Base-by-base conservation (phyloP, 2,888 invertebrate species). In the Euplexia lucipara region DNA sequence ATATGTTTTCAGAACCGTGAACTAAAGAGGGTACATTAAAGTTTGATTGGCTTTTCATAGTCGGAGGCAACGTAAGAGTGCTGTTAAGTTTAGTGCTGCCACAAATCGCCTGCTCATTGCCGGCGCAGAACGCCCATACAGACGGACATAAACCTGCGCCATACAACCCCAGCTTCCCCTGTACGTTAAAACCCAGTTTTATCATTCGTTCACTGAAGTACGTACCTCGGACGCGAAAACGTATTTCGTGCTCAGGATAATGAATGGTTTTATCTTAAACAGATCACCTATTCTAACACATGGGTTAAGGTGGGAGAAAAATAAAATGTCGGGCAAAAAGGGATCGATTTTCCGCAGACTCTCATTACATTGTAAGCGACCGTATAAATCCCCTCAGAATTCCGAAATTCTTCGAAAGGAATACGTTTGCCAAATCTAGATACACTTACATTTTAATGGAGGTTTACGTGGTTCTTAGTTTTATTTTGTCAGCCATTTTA, bases 1-100 rank as follows among this genome's bases (percentile, higher is more conserved):
- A 78, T 84, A 83, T 78, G 80, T 84, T 85, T 85, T 84, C 83
- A 86, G 81, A 82, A 83, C 83, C 74, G 68, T 70, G 78, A 84
- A 81, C 84, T 87, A 85, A 88, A 84, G 83, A 85, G 85, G 75
- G 78, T 74, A 71, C 88, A 88, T 91, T 91, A 92, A 91, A 91
- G 83, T 92, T 92, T 92, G 91, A 93, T 92, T 91, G 89, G 86
- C 86, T 91, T 91, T 91, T 92, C 92, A 92, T 91, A 91, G 90
- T 86, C 86, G 81, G 80, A 83, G 78, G 86, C 85, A 84, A 73
- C 84, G 83, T 88, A 86, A 88, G 86, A 85, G 86, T 81, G 83
- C 84, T 87, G 88, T 92, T 90, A 91, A 91, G 84, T 90, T 92
- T 90, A 92, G 83, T 88, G 86, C 85, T 69, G 82, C 88, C 86